Base-by-base conservation (phyloP, 1,140 invertebrate genomes). In the Condylostylus longicornis region DNA sequence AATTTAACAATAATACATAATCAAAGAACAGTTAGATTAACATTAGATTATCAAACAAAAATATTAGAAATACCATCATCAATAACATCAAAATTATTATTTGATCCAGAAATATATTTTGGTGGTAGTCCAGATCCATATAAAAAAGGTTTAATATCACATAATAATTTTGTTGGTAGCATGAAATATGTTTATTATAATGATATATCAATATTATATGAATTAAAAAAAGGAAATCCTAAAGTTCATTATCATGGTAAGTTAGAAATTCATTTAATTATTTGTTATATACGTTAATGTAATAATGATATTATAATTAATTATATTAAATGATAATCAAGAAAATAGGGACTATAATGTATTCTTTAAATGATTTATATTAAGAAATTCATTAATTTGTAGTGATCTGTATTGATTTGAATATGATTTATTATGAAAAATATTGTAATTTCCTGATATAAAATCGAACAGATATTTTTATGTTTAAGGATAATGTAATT, bases 141-240 rank as follows among this genome's bases (percentile, higher is more conserved):
- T 48, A 83, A 85, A 53, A 72, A 75, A 50, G 79, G 78, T 4
- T 59, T 82, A 9, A 63, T 69, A 12, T 81, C 79, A 1, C 70
- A 73, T 40, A 82, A 82, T 53, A 81, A 82, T 64, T 80, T 79
- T 49, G 79, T 79, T 50, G 88, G 88, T 10, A 86, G 82, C 44
- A 54, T 94, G 1, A 87, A 89, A 49, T 88, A 89, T 58, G 83
- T 91, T 15, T 93, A 89, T 56, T 88, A 86, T 54, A 91, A 93
- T 56, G 84, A 88, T 46, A 75, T 87, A 13, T 89, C 85, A 1
- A 84, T 94, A 37, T 66, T 94, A 29, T 89, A 89, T 52, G 82
- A 88, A 51, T 59, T 94, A 35, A 78, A 82, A 43, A 73, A 78
- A 44, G 73, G 74, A 38, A 81, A 82, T 60, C 76, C 78, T 14